Evolutionary conservation across 2,888 invertebrate species (phyloP).

Genomic region (Eupithecia vulgata): DNA sequence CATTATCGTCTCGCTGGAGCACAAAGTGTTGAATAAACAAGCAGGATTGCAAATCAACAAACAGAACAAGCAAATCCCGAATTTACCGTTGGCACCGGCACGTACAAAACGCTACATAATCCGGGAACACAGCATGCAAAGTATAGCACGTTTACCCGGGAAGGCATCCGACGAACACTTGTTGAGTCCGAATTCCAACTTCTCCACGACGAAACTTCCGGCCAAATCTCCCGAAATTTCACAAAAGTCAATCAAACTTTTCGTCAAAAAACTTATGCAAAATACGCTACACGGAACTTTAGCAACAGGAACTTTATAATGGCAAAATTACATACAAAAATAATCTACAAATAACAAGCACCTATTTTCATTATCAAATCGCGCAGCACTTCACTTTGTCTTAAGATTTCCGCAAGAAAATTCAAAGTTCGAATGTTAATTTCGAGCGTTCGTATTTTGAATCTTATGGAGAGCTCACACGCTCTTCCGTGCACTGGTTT

Average conservation of each 20-base stretch:
- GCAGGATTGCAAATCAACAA: constrained; percentile 62
- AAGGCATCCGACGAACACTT: constrained; percentile 80
- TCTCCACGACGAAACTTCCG: constrained; percentile 54
- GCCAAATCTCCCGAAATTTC: constrained; percentile 58
- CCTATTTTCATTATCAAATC: constrained; percentile 65
- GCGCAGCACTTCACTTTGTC: constrained; percentile 69
- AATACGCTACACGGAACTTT: constrained; percentile 42
- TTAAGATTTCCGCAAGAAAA: constrained; percentile 69
- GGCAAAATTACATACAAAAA: constrained; percentile 42
- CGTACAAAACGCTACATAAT: constrained; percentile 65
- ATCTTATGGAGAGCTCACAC: neutral
- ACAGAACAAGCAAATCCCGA: constrained; percentile 62
- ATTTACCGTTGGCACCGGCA: constrained; percentile 54
- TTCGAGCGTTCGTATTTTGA: constrained; percentile 41
- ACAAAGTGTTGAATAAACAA: constrained; percentile 49
- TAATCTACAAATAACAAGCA: constrained; percentile 60
- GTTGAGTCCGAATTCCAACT: constrained; percentile 74
- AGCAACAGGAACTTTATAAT: constrained; percentile 54
- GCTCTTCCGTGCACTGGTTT: constrained; percentile 37
- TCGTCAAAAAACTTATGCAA: constrained; percentile 36
- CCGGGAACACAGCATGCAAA: constrained; percentile 79
- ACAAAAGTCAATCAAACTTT: constrained; percentile 49
- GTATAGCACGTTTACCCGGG: constrained; percentile 79
- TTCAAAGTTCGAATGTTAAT: constrained; percentile 42
- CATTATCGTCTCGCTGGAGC: constrained; percentile 40